Percentiles rank a stretch among this genome's conserved stretches.
phyloP scores from a whole-genome alignment of 2,113 vertebrate species.

The Chionodraco myersi region DNA sequence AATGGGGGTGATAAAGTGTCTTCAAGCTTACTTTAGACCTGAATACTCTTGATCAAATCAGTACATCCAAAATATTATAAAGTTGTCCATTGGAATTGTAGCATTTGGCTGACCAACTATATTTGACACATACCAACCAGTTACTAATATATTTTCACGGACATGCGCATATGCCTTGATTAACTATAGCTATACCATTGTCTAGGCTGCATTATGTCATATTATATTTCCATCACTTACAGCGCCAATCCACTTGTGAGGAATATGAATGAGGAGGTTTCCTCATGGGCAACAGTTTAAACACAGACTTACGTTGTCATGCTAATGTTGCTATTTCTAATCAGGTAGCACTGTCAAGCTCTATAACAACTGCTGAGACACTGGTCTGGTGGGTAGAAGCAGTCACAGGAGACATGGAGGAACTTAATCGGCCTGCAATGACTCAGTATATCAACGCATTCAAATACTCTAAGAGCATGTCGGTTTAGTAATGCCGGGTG shows the following conservation, averaged over 20 bases:
- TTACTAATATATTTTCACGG: slow-evolving; percentile 32
- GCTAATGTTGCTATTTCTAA: slow-evolving; percentile 61
- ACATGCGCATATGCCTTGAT: slow-evolving; percentile 33
- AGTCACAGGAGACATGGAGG: slow-evolving; percentile 30
- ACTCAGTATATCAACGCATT: slow-evolving; percentile 51
- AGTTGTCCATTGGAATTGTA: background rate
- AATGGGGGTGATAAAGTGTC: background rate
- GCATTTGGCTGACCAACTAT: background rate
- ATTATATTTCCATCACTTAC: slow-evolving; percentile 57
- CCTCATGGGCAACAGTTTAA: slow-evolving; percentile 67
- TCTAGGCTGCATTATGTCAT: slow-evolving; percentile 42
- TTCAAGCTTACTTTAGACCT: background rate
- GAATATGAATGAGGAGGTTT: slow-evolving; percentile 51
- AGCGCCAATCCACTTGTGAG: slow-evolving; percentile 43
- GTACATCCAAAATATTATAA: background rate
- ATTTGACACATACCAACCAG: background rate
- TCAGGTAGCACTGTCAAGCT: slow-evolving; percentile 50
- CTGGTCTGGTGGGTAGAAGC: slow-evolving; percentile 40
- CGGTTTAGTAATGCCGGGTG: slow-evolving; percentile 34
- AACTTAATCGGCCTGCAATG: slow-evolving; percentile 41
- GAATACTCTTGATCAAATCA: background rate
- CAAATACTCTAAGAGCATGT: slow-evolving; percentile 41
- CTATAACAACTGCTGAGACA: slow-evolving; percentile 40
- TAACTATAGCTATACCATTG: slow-evolving; percentile 29
- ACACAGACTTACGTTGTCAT: slow-evolving; percentile 67